Evolutionary conservation across 2,113 vertebrate genomes (phyloP), one percentile per base, ranked within the genome.

Genomic region (Narcine bancroftii): DNA sequence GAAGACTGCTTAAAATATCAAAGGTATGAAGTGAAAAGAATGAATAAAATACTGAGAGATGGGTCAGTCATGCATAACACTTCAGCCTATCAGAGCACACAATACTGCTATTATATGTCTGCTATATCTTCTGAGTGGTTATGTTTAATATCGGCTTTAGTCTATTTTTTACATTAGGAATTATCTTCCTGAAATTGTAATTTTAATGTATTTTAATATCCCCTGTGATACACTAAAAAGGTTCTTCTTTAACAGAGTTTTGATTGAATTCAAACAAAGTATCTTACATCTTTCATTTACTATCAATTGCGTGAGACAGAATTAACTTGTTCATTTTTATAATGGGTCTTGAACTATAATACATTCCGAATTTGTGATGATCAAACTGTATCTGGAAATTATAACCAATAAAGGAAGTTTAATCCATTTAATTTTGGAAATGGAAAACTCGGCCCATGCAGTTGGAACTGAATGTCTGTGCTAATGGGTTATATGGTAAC

Each of bases 1-100:
- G 97, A 98, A 99, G 99, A 91, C 89, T 91, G 71, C 89, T 91
- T 91, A 91, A 98, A 99, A 99, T 99, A 98, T 99, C 98, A 98
- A 98, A 99, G 97, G 98, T 98, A 98, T 98, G 99, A 99, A 99
- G 98, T 98, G 97, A 97, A 97, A 97, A 99, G 98, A 99, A 98
- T 98, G 98, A 99, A 99, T 99, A 99, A 99, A 99, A 99, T 98
- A 99, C 97, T 97, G 97, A 98, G 97, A 98, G 98, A 98, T 98
- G 98, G 98, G 99, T 99, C 99, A 99, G 99, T 99, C 98, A 99
- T 98, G 98, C 98, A 98, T 97, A 97, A 98, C 97, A 97, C 98
- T 69, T 98, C 97, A 97, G 97, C 98, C 97, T 98, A 98, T 99
- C 97, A 97, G 95, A 95, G 95, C 94, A 95, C 97, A 99, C 98